These are phyloP conservation scores for Scyliorhinus canicula DNA, from an alignment of 2,797 vertebrate genomes.

Conservation along the genomic window DNA sequence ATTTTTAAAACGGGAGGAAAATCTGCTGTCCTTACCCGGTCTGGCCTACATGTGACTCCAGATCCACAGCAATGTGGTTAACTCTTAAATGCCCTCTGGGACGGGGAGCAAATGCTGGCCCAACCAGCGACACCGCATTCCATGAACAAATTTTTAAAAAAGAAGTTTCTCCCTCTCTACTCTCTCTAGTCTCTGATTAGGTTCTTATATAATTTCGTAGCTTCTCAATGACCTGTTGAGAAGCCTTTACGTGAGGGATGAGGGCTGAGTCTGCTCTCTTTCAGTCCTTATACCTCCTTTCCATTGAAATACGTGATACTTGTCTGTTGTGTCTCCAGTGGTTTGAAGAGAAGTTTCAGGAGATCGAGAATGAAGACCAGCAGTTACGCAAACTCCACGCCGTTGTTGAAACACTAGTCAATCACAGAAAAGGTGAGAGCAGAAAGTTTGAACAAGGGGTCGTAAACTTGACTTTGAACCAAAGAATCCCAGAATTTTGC, in stretches of 20 bases:
- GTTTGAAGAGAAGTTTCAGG: constrained; percentile 97
- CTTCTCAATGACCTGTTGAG: neutral
- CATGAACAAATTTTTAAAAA: too few species aligned
- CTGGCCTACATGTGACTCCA: too few species aligned
- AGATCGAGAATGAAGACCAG: constrained; percentile 89
- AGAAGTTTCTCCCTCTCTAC: too few species aligned
- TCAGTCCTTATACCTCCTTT: neutral
- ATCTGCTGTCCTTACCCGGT: too few species aligned
- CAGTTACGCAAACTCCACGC: constrained; percentile 83
- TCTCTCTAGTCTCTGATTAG: neutral
- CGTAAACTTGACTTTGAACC: neutral
- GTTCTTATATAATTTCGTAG: neutral
- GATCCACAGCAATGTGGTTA: too few species aligned
- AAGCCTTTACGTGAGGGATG: neutral
- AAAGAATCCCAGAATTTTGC: neutral
- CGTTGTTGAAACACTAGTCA: constrained; percentile 79
- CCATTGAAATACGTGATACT: constrained; percentile 38
- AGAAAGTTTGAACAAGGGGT: neutral
- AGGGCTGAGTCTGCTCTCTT: neutral
- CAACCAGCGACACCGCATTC: too few species aligned
- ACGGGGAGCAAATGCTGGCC: too few species aligned
- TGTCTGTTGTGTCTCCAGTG: constrained; percentile 65
- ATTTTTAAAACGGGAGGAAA: too few species aligned
- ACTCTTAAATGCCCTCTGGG: too few species aligned
- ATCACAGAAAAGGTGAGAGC: constrained; percentile 82